A percentile compares a stretch with the other conserved stretches of the same genome.
phyloP scores from a whole-genome alignment of 2,113 vertebrate species.

The Cinclus mexicanus region DNA sequence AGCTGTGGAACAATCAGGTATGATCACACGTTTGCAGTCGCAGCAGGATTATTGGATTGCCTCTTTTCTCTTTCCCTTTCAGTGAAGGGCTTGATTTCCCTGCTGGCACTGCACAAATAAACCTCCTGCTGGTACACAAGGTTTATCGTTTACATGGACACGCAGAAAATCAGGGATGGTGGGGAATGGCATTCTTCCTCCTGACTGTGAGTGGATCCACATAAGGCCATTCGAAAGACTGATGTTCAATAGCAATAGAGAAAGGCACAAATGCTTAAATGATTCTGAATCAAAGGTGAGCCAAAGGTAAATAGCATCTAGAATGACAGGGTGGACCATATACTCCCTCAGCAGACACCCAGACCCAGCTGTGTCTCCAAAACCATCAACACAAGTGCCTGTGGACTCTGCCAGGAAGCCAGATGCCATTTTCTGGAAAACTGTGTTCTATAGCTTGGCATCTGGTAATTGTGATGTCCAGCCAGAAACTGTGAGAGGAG shows the following conservation, averaged over 20 bases:
- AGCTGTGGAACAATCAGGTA: neutral
- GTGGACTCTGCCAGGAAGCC: conserved; percentile 37
- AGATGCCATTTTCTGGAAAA: conserved; percentile 57
- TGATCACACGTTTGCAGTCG: neutral
- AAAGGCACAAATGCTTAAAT: conserved; percentile 27
- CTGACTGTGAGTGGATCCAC: neutral
- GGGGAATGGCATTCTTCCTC: neutral
- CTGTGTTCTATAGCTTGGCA: conserved; percentile 13
- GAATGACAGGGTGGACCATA: conserved; percentile 16
- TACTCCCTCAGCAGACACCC: conserved; percentile 7
- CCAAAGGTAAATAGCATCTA: conserved; percentile 54
- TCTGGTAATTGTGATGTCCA: conserved; percentile 39
- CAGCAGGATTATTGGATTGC: neutral
- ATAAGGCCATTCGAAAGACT: conserved; percentile 20
- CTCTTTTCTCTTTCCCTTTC: neutral
- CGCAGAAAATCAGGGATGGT: neutral
- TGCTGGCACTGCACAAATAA: neutral
- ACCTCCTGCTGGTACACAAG: neutral
- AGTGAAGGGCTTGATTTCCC: neutral
- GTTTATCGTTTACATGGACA: neutral
- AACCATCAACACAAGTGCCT: neutral
- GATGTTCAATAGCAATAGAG: neutral
- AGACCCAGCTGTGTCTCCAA: conserved; percentile 44
- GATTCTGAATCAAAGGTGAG: conserved; percentile 59
- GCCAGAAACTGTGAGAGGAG: conserved; percentile 14